These are phyloP conservation scores for Cheilosia vulpina DNA, from an alignment of 2,888 invertebrate genomes.

Conservation along the genomic window DNA sequence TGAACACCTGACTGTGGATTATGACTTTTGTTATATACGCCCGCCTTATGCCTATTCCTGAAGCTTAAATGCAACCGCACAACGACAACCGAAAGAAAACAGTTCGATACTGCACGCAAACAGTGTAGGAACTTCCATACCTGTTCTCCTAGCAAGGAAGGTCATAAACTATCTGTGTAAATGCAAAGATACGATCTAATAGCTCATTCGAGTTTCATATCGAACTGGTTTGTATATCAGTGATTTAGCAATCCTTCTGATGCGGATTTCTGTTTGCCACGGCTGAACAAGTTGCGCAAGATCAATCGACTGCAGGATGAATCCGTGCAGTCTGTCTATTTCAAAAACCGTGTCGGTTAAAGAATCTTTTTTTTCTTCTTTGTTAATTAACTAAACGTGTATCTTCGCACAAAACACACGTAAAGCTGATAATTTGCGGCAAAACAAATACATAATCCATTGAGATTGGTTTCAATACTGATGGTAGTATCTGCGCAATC, in stretches of 20 bases:
- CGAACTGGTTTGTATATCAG: constrained; percentile 28
- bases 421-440: neutral
- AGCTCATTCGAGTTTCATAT: constrained; percentile 20
- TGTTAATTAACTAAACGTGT: constrained; percentile 13
- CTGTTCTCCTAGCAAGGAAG: constrained; percentile 9
- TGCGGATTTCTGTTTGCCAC: neutral
- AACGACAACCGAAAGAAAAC: neutral
- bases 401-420: neutral
- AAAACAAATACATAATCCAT: neutral
- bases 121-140: neutral
- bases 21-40: neutral
- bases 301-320: constrained; percentile 21
- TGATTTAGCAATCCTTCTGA: constrained; percentile 25
- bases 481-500: neutral
- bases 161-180: constrained; percentile 37
- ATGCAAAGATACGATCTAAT: constrained; percentile 36
- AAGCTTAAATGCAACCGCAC: neutral
- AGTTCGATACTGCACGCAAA: constrained; percentile 15
- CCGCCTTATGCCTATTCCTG: neutral
- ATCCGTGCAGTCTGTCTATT: constrained; percentile 1
- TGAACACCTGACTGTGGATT: constrained; percentile 5
- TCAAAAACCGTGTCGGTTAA: neutral
- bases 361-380: neutral
- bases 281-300: constrained; percentile 13
- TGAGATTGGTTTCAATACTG: neutral